Evolutionary conservation across 2,888 invertebrate species (phyloP).

Genomic region (Branchipolynoe longqiensis): DNA sequence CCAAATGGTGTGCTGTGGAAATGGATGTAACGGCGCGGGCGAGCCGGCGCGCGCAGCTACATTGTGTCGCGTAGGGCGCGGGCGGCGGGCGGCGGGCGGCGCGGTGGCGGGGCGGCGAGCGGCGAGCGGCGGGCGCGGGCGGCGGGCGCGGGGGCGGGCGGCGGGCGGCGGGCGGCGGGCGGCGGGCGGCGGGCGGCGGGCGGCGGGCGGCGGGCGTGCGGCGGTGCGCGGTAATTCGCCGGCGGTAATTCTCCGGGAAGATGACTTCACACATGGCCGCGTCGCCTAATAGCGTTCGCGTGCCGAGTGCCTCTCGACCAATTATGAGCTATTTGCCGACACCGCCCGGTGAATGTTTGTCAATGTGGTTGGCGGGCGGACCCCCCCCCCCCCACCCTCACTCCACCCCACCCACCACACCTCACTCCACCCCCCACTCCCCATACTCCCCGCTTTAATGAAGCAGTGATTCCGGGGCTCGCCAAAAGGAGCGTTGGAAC

Average conservation of each 20-base stretch:
- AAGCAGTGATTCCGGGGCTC: constrained; percentile 34
- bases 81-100: neutral
- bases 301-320: neutral
- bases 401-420: too few relatives aligned
- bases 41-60: constrained; percentile 37
- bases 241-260: constrained; percentile 25
- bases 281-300: constrained; percentile 13
- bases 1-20: neutral
- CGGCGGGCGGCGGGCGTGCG: too few relatives aligned
- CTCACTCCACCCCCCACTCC: too few relatives aligned
- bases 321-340: constrained; percentile 47
- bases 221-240: too few relatives aligned
- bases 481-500: constrained; percentile 43
- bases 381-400: too few relatives aligned
- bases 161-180: too few relatives aligned
- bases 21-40: constrained; percentile 8
- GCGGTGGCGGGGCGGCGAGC: constrained; percentile 15
- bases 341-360: constrained; percentile 43
- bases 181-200: too few relatives aligned
- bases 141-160: neutral
- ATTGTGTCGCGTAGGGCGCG: constrained; percentile 40
- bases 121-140: constrained; percentile 21
- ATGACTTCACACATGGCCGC: constrained; percentile 41
- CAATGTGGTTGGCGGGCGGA: constrained; percentile 27
- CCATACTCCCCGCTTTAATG: constrained; percentile 49